Evolutionary conservation across 1,140 invertebrate genomes (phyloP), one percentile per base, ranked within the genome.

Genomic region (Geopemphigus sp.): DNA sequence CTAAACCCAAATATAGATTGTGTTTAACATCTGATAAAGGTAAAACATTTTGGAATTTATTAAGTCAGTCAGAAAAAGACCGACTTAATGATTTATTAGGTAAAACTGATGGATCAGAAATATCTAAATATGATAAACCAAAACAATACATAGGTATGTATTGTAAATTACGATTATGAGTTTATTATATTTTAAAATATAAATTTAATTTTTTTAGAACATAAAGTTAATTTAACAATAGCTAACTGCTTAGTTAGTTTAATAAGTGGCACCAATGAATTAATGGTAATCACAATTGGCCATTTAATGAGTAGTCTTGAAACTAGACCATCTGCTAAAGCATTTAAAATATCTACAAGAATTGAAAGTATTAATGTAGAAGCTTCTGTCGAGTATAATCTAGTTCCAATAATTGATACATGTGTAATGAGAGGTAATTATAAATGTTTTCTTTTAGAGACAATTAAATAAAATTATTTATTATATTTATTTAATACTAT

Each of bases 341-440:
- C 91, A 19, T 91, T 90, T 82, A 92, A 93, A 86, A 82, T 93
- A 39, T 92, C 92, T 45, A 88, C 89, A 14, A 87, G 92, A 80
- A 90, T 91, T 66, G 93, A 95, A 85, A 93, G 91, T 83, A 89
- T 94, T 83, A 89, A 93, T 4, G 86, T 95, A 8, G 93, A 94
- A 86, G 88, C 90, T 24, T 91, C 90, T 57, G 86, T 89, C 0
- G 92, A 93, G 81, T 90, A 92, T 82, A 92, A 93, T 83, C 84
- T 94, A 39, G 89, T 93, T 11, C 90, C 92, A 1, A 85, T 94
- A 17, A 85, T 93, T 6, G 74, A 78, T 50, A 78, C 74, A 19
- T 78, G 74, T 61, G 39, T 57, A 1, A 63, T 63, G 74, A 78
- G 74, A 61, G 74, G 74, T 63, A 78, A 50, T 15, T 22, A 59